Conservation (phyloP, 2,113 vertebrate genomes). For the Cettia cetti region DNA sequence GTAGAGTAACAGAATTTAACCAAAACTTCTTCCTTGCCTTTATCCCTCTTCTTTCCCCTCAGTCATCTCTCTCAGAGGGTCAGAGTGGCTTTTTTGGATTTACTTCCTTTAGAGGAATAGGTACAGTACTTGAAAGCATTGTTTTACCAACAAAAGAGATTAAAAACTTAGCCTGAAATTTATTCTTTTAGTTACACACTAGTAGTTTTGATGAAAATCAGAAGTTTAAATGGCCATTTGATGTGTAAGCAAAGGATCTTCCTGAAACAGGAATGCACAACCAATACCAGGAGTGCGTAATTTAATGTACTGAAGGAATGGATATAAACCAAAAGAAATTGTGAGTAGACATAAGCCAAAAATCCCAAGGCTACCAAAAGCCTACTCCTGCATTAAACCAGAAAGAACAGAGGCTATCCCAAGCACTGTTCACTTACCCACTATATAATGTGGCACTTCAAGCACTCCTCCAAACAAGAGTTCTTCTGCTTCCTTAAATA, state of each 20-base stretch:
- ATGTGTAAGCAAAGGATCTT: neutral
- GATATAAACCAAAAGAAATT: neutral
- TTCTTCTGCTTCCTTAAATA: neutral
- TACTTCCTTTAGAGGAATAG: neutral
- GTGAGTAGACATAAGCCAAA: neutral
- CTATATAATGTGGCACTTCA: rapidly evolving
- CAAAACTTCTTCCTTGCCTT: neutral
- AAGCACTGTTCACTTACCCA: neutral
- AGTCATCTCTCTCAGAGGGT: neutral
- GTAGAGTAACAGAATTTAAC: neutral
- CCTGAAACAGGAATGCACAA: neutral
- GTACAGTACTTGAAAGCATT: neutral
- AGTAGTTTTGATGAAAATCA: neutral
- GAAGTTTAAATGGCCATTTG: neutral
- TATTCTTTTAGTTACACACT: neutral
- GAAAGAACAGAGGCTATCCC: neutral
- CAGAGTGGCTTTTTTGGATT: neutral
- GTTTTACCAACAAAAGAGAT: neutral
- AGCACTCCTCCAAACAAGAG: neutral
- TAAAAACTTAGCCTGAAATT: neutral
- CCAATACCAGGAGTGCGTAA: neutral
- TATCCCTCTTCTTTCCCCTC: neutral
- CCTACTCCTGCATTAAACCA: neutral
- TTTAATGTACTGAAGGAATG: neutral
- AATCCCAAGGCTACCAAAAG: neutral